These are phyloP conservation scores for Nemotelus nigrinus DNA, from an alignment of 2,888 invertebrate genomes.

Conservation along the genomic window DNA sequence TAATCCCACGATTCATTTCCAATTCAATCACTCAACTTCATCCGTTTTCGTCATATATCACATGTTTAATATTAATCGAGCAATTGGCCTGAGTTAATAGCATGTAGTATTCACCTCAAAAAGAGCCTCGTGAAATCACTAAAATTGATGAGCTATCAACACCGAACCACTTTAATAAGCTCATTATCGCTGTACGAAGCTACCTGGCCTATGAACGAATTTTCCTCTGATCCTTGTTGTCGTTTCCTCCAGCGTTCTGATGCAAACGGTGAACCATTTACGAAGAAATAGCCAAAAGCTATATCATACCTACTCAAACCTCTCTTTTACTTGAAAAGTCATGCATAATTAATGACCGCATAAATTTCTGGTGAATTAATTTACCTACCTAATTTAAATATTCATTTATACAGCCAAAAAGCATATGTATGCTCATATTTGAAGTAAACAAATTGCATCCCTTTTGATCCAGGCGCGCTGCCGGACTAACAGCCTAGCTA, in stretches of 20 bases:
- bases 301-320: background rate
- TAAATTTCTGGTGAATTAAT: constrained; percentile 25
- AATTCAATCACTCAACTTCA: too few relatives aligned
- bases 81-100: too few relatives aligned
- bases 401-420: background rate
- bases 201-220: background rate
- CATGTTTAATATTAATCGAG: too few relatives aligned
- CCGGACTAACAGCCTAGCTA: too few relatives aligned
- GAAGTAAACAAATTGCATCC: background rate
- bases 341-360: constrained; percentile 26
- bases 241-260: too few relatives aligned
- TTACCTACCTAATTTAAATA: constrained; percentile 11
- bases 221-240: too few relatives aligned
- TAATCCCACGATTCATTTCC: too few relatives aligned
- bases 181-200: background rate
- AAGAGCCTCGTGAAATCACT: background rate
- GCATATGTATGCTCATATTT: background rate
- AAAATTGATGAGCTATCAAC: constrained; percentile 15
- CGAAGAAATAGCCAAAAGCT: background rate
- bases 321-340: background rate
- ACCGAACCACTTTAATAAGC: background rate
- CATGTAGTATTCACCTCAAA: background rate
- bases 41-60: too few relatives aligned
- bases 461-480: too few relatives aligned
- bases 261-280: background rate